Conservation (phyloP, 2,888 invertebrate genomes). For the Pterostichus madidus region DNA sequence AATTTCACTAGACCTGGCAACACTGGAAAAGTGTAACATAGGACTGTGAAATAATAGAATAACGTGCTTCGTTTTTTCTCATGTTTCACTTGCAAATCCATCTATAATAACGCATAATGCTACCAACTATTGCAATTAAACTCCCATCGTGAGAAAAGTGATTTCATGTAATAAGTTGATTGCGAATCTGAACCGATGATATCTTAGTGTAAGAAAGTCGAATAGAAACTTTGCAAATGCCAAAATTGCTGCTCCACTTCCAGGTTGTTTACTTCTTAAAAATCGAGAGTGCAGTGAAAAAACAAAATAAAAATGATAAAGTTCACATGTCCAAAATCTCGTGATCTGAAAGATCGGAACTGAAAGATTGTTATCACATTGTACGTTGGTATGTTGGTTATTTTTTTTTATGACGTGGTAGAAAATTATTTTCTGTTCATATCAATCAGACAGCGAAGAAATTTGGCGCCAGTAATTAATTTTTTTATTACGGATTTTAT, state of each 20-base stretch:
- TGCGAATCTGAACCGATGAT: constrained; percentile 25
- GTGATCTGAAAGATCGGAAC: background rate
- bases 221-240: constrained; percentile 60
- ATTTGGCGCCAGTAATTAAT: constrained; percentile 54
- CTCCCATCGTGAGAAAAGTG: background rate
- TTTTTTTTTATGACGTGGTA: constrained; percentile 16
- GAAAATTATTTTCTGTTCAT: constrained; percentile 19
- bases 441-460: constrained; percentile 47
- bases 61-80: too few relatives aligned
- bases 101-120: background rate
- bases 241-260: constrained; percentile 50
- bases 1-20: too few relatives aligned
- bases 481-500: constrained; percentile 53
- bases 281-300: constrained; percentile 51
- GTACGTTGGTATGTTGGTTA: background rate
- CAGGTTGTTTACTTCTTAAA: constrained; percentile 41
- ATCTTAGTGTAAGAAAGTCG: constrained; percentile 20
- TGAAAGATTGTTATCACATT: constrained; percentile 42
- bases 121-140: background rate
- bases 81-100: background rate
- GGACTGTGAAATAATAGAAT: too few relatives aligned
- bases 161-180: constrained; percentile 22
- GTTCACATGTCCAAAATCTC: background rate
- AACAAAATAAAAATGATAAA: background rate
- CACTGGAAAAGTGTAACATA: too few relatives aligned